These are phyloP conservation scores for Ciconia boyciana DNA, from an alignment of 2,113 vertebrate genomes.

Conservation along the genomic window DNA sequence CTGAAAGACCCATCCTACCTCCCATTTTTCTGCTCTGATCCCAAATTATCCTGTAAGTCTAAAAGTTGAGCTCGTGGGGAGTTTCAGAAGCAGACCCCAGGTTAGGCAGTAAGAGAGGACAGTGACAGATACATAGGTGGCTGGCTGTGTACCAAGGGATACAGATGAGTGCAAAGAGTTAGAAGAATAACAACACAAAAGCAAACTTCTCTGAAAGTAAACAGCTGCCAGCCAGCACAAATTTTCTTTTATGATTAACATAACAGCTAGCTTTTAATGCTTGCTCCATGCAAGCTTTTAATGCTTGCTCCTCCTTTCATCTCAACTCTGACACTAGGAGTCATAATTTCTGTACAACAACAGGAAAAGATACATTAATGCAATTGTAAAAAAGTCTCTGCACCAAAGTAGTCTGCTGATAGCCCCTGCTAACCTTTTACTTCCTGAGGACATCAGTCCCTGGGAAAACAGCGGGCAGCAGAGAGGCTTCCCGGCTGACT, in stretches of 20 bases:
- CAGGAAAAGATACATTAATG: not conserved
- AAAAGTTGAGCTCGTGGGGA: not conserved
- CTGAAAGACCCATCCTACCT: not conserved
- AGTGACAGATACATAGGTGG: rapidly evolving
- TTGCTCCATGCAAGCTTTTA: not conserved
- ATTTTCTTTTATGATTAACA: not conserved
- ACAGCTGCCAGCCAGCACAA: not conserved
- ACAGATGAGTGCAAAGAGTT: not conserved
- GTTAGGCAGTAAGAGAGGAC: not conserved
- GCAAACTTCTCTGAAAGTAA: not conserved
- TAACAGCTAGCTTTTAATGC: not conserved
- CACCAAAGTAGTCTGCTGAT: not conserved
- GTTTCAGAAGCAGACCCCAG: not conserved
- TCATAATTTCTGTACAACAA: not conserved
- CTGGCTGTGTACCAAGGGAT: not conserved
- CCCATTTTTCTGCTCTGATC: not conserved
- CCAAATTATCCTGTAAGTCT: not conserved
- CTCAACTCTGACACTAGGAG: not conserved
- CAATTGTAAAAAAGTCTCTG: not conserved
- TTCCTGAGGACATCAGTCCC: not conserved
- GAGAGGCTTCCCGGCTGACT: not conserved
- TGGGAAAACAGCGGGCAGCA: not conserved
- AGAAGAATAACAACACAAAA: not conserved
- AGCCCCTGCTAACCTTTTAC: not conserved
- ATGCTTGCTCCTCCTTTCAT: not conserved